Base-by-base conservation (phyloP, 2,888 invertebrate species). In the Endomychus coccineus region DNA sequence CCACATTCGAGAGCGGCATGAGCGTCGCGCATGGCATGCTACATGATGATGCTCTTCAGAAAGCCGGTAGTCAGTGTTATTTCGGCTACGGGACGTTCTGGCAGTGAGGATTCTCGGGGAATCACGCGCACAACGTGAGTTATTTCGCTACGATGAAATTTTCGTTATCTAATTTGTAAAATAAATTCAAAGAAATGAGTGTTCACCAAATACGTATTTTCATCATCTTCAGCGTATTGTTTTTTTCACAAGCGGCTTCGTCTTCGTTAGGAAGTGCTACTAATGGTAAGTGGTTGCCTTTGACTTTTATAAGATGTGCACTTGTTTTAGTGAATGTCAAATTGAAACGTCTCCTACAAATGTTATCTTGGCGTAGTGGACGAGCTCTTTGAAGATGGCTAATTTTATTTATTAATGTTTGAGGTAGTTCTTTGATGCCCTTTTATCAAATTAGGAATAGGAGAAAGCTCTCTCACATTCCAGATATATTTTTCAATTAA, bases 211-310 rank as follows among this genome's bases (percentile, higher is more conserved):
- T 43, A 28, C 36, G 24, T 38, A 35, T 51, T 12, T 46, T 54
- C 2, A 28, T 56, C 40, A 44, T 55, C 16, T 40, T 51, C 16
- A 43, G 46, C 36, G 38, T 54, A 33, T 41, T 54, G 39, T 52
- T 51, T 40, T 42, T 45, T 33, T 36, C 49, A 23, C 46, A 48
- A 36, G 50, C 54, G 15, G 54, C 54, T 12, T 39, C 36, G 11
- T 51, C 51, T 17, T 56, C 59, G 4, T 53, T 54, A 10, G 58
- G 57, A 25, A 52, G 56, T 16, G 49, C 54, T 31, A 53, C 59
- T 27, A 61, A 62, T 41, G 61, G 62, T 62, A 45, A 55, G 61
- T 51, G n/a, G n/a, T n/a, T n/a, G n/a, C n/a, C n/a, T n/a, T n/a
- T n/a, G n/a, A n/a, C n/a, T n/a, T n/a, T n/a, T n/a, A n/a, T n/a